Base-by-base conservation (phyloP, 2,797 vertebrate genomes). In the Sebastiscus tertius region DNA sequence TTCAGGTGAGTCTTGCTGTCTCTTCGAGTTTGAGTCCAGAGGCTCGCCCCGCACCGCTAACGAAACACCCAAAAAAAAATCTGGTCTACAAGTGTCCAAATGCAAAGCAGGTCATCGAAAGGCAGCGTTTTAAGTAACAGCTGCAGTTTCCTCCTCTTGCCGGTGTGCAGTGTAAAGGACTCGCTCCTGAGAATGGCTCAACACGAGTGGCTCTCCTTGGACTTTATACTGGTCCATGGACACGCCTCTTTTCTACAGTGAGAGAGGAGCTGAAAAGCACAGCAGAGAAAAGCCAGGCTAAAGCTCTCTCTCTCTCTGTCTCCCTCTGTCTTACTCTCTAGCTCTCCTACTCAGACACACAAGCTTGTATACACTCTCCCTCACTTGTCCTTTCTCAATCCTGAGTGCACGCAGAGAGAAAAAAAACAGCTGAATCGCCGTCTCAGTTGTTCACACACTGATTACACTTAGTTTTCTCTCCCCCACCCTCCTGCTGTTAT, bases 221-320 rank as follows among this genome's bases (percentile, higher is more conserved):
- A 94, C 94, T 95, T 95, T 95, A 95, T 95, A 94, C 94, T 90
- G 92, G 91, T 89, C 88, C 77, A 4, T 92, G 87, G 95, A 93
- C 94, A 94, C 94, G 94, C 95, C 95, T 95, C 94, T 93, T 89
- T 88, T 88, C 88, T 89, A 88, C 92, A 90, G 86, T 71, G 86
- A 88, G 93, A 93, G 92, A 87, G 91, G 83, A 92, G 90, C 91
- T 93, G 89, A 91, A 92, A 94, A 90, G 89, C 90, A 90, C 86
- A 93, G 92, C 80, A 74, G 90, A 92, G 92, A 92, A 91, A 90
- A 94, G 90, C 89, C 91, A 91, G 84, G 77, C 91, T 89, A 84
- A 86, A 88, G 88, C 92, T 87, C 84, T 87, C 90, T 93, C 80
- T 68, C 80, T 68, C 88, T 88, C 82, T 86, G 54, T 84, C 83